phyloP scores from a whole-genome alignment of 1,140 invertebrate species.

The Cydia fagiglandana region DNA sequence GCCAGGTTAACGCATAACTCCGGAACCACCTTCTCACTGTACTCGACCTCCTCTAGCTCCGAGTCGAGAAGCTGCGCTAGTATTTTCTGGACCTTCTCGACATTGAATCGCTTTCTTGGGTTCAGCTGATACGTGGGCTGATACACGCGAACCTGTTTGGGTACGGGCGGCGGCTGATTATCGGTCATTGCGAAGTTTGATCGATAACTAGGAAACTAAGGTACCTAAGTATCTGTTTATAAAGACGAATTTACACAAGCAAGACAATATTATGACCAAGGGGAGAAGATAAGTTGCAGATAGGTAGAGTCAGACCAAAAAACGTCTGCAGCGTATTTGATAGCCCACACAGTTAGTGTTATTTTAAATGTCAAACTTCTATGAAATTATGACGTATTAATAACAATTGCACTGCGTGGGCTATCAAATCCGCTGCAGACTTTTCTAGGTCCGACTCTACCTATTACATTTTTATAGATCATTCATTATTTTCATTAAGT shows the following conservation, averaged over 20 bases:
- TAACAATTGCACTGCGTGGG: too few species aligned
- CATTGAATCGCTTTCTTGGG: slow-evolving; percentile 64
- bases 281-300: too few species aligned
- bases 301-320: too few species aligned
- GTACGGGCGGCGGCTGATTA: slow-evolving; percentile 46
- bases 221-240: background rate
- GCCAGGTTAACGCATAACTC: slow-evolving; percentile 65
- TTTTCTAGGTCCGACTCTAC: too few species aligned
- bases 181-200: slow-evolving; percentile 54
- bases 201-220: slow-evolving; percentile 51
- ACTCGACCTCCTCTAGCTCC: slow-evolving; percentile 72
- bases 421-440: too few species aligned
- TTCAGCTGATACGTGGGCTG: slow-evolving; percentile 73
- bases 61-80: slow-evolving; percentile 62
- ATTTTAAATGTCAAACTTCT: too few species aligned
- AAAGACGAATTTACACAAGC: background rate
- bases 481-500: too few species aligned
- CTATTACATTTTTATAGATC: too few species aligned
- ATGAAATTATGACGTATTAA: too few species aligned
- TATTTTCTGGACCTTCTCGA: slow-evolving; percentile 63
- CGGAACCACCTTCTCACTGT: slow-evolving; percentile 66
- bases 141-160: slow-evolving; percentile 69
- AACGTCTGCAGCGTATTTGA: too few species aligned
- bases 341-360: too few species aligned
- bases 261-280: too few species aligned